phyloP scores from a whole-genome alignment of 2,888 invertebrate species.

The Deroplatys truncata region DNA sequence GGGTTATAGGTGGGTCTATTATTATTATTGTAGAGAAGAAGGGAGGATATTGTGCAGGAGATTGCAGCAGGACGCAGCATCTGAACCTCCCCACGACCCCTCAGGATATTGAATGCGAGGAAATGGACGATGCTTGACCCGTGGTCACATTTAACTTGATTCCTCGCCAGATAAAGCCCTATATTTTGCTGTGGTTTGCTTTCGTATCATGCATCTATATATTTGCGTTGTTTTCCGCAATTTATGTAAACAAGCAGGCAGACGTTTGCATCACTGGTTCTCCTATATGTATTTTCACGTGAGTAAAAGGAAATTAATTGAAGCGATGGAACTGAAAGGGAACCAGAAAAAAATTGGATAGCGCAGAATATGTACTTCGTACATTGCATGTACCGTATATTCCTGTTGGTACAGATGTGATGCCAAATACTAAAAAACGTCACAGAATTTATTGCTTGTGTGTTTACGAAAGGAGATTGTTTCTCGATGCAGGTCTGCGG shows the following conservation, averaged over 20 bases:
- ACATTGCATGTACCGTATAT: too few relatives aligned
- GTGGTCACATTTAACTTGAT: neutral
- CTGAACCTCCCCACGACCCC: neutral
- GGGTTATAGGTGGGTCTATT: neutral
- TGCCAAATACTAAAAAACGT: too few relatives aligned
- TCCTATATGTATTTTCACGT: neutral
- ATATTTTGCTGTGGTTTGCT: neutral
- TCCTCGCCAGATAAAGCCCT: neutral
- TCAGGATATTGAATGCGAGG: neutral
- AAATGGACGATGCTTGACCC: neutral
- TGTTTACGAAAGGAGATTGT: too few relatives aligned
- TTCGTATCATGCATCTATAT: neutral
- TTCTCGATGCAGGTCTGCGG: too few relatives aligned
- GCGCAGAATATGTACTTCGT: too few relatives aligned
- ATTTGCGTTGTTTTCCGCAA: neutral
- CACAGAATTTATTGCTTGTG: too few relatives aligned
- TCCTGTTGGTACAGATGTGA: too few relatives aligned
- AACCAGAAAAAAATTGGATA: neutral
- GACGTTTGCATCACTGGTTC: too few relatives aligned
- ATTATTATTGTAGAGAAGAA: neutral
- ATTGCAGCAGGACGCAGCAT: neutral
- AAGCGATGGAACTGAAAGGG: neutral
- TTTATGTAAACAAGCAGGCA: neutral
- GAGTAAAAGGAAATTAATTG: neutral
- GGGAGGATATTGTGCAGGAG: neutral